These are phyloP conservation scores for Plagodis dolabraria DNA, from an alignment of 2,888 invertebrate species.

Conservation along the genomic window DNA sequence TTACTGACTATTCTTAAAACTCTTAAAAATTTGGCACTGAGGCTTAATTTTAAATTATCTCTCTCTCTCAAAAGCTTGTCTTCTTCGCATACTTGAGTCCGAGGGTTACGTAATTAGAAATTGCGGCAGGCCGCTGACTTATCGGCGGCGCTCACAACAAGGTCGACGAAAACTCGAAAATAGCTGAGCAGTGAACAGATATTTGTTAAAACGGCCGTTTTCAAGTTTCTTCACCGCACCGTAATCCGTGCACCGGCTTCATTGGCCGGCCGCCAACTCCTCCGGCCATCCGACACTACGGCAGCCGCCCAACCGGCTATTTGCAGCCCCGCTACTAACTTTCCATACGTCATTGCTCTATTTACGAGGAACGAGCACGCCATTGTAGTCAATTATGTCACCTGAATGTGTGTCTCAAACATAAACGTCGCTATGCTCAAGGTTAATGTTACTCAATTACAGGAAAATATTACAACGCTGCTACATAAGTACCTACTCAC, in stretches of 20 bases:
- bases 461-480: constrained; percentile 11
- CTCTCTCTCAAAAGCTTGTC: constrained; percentile 20
- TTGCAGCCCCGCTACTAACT: constrained; percentile 72
- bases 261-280: constrained; percentile 71
- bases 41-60: constrained; percentile 14
- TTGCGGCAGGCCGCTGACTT: constrained; percentile 71
- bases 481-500: not conserved
- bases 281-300: constrained; percentile 72
- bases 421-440: constrained; percentile 53
- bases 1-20: constrained; percentile 2
- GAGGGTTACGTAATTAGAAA: constrained; percentile 63
- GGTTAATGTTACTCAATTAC: constrained; percentile 53
- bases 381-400: constrained; percentile 78
- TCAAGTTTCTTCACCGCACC: constrained; percentile 58
- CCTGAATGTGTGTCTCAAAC: constrained; percentile 61
- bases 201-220: constrained; percentile 78
- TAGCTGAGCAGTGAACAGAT: constrained; percentile 73
- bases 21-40: constrained; percentile 17
- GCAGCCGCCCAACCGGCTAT: constrained; percentile 74
- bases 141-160: constrained; percentile 65
- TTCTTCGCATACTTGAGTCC: constrained; percentile 17
- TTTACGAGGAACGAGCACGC: constrained; percentile 69
- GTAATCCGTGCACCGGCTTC: constrained; percentile 50
- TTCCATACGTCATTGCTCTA: constrained; percentile 78
- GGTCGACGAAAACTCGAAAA: constrained; percentile 76